Evolutionary conservation across 1,140 invertebrate species (phyloP).

Genomic region (Phymastichus coffea): DNA sequence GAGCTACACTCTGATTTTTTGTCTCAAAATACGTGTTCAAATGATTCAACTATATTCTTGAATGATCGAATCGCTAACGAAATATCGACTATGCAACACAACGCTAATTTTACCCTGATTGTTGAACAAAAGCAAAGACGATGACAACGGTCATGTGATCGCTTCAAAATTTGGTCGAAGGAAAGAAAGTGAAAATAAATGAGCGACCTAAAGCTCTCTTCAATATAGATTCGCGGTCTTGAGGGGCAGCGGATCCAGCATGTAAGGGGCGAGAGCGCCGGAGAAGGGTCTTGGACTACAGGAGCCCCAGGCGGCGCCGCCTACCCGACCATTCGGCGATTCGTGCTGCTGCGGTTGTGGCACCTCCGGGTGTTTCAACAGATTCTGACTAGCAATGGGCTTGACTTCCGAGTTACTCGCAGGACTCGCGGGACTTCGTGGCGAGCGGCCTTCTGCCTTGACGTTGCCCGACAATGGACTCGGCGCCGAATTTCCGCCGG

Average conservation of each 20-base stretch:
- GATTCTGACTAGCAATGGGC: conserved; percentile 37
- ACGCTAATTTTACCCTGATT: no score
- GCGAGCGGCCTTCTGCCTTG: conserved; percentile 51
- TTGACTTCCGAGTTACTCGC: conserved; percentile 50
- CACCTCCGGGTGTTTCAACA: conserved; percentile 6
- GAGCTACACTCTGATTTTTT: no score
- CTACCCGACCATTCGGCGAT: conserved; percentile 42
- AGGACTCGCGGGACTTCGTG: conserved; percentile 52
- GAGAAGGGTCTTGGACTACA: conserved; percentile 55
- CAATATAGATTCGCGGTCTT: conserved; percentile 56
- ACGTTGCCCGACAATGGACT: conserved; percentile 33
- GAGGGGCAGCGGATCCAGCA: conserved; percentile 53
- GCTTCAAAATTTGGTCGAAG: no score
- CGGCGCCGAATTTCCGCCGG: conserved; percentile 28
- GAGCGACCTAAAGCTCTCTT: no score
- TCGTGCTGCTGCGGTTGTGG: conserved; percentile 31
- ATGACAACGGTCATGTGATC: no score
- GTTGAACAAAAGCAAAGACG: no score
- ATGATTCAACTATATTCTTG: no score
- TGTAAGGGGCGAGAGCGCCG: conserved; percentile 49
- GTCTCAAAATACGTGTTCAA: no score
- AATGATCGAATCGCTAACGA: no score
- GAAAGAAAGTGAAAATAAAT: no score
- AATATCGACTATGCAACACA: no score
- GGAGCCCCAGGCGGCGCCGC: conserved; percentile 48